A percentile compares a stretch with the other conserved stretches of the same genome.
These are phyloP conservation scores for Epizoanthus scotinus DNA, from an alignment of 92 coral and sea anemone species.

Conservation along the genomic window DNA sequence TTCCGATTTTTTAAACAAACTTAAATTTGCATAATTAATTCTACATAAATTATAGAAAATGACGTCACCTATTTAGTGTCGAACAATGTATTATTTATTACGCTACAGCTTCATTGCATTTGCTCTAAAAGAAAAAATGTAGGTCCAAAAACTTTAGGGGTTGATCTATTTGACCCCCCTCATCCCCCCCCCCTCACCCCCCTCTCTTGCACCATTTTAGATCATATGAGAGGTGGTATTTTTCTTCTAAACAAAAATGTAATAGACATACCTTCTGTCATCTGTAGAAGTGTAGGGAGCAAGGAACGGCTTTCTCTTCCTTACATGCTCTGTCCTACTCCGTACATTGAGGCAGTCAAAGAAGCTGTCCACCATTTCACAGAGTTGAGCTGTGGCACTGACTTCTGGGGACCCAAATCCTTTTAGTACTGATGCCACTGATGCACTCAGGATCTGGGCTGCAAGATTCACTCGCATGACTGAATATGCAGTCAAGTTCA, in stretches of 20 bases:
- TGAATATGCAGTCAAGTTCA: conserved; percentile 40
- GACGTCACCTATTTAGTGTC: too few relatives aligned
- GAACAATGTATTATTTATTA: too few relatives aligned
- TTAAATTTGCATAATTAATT: too few relatives aligned
- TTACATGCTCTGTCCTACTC: conserved; percentile 43
- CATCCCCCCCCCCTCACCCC: too few relatives aligned
- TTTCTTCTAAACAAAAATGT: not conserved
- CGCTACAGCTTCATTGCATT: too few relatives aligned
- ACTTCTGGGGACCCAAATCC: not conserved
- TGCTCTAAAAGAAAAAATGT: too few relatives aligned
- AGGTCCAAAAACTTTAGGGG: too few relatives aligned
- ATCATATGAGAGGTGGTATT: too few relatives aligned
- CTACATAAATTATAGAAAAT: too few relatives aligned
- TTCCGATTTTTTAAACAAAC: too few relatives aligned
- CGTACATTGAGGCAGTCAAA: conserved; percentile 55
- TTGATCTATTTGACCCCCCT: too few relatives aligned
- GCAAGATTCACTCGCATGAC: conserved; percentile 47
- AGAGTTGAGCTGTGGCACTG: conserved; percentile 38
- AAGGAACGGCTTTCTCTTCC: conserved; percentile 46
- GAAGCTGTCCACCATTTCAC: conserved; percentile 30
- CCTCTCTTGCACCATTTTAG: too few relatives aligned
- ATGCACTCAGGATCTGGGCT: conserved; percentile 46
- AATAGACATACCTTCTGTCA: conserved; percentile 38
- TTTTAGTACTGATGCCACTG: conserved; percentile 50
- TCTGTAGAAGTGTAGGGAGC: conserved; percentile 38